These are phyloP conservation scores for Nasonia vitripennis DNA, from an alignment of 1,140 invertebrate genomes.

Conservation along the genomic window DNA sequence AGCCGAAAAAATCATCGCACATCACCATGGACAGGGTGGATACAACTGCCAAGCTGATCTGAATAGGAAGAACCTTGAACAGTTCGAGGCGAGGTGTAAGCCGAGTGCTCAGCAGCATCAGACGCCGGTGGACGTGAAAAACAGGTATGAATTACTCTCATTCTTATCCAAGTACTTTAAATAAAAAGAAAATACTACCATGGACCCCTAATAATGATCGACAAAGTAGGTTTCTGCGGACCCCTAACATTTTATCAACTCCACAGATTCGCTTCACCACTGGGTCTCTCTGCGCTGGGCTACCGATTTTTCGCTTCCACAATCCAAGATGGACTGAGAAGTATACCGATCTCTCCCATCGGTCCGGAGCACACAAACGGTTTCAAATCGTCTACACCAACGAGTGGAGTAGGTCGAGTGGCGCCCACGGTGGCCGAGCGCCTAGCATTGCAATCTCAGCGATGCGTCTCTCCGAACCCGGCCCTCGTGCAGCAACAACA, in stretches of 20 bases:
- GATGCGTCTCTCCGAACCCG: constrained; percentile 55
- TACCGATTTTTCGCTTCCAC: constrained; percentile 71
- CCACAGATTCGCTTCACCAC: constrained; percentile 66
- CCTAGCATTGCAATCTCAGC: constrained; percentile 57
- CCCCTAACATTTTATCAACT: neutral
- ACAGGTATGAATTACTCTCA: constrained; percentile 59
- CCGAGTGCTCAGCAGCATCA: constrained; percentile 56
- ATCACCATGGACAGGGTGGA: constrained; percentile 54
- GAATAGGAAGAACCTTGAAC: constrained; percentile 39
- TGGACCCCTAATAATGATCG: constrained; percentile 39
- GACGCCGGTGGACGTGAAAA: constrained; percentile 64
- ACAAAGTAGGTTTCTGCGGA: neutral
- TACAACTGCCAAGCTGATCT: constrained; percentile 46
- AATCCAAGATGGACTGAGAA: constrained; percentile 56
- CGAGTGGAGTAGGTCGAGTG: constrained; percentile 51
- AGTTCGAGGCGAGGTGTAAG: constrained; percentile 52
- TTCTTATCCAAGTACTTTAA: neutral
- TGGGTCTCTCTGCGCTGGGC: constrained; percentile 66
- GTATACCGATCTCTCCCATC: constrained; percentile 67
- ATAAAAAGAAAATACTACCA: neutral
- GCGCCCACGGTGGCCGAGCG: constrained; percentile 63
- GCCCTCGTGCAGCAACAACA: neutral
- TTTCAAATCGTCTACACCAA: constrained; percentile 67
- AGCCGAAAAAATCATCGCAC: constrained; percentile 40
- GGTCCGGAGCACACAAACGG: constrained; percentile 59